Conservation (phyloP, 2,888 invertebrate genomes). For the Drosophila rellima region DNA sequence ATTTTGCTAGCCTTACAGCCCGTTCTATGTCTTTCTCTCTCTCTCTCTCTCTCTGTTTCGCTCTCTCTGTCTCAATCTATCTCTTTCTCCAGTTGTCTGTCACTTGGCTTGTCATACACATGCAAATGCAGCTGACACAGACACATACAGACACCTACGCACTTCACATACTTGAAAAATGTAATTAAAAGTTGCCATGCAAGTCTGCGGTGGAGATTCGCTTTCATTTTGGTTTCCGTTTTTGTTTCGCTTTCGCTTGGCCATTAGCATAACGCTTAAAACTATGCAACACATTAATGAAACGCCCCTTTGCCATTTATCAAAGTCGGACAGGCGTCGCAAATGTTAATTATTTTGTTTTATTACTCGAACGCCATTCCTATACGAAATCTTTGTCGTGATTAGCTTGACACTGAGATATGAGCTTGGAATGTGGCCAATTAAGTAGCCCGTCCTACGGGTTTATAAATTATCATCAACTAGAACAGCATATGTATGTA, state of each 20-base stretch:
- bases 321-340: constrained; percentile 59
- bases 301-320: constrained; percentile 67
- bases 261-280: constrained; percentile 73
- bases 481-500: neutral
- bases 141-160: constrained; percentile 23
- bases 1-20: constrained; percentile 50
- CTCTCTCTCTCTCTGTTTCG: neutral
- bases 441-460: neutral
- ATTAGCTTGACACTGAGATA: constrained; percentile 68
- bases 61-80: neutral
- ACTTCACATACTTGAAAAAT: constrained; percentile 54
- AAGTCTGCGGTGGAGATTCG: constrained; percentile 71
- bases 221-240: constrained; percentile 42
- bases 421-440: constrained; percentile 59
- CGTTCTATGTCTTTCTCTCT: neutral
- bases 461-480: constrained; percentile 16
- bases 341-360: constrained; percentile 77
- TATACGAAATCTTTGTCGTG: constrained; percentile 27
- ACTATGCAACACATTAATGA: constrained; percentile 71
- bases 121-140: constrained; percentile 60
- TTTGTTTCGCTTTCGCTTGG: constrained; percentile 25
- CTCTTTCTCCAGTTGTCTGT: constrained; percentile 43
- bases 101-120: constrained; percentile 53
- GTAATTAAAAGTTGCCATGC: constrained; percentile 78
- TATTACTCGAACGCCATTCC: constrained; percentile 50